Percentiles rank a stretch among this genome's conserved stretches.
phyloP scores from a whole-genome alignment of 2,888 invertebrate species.

The Noctua janthina region DNA sequence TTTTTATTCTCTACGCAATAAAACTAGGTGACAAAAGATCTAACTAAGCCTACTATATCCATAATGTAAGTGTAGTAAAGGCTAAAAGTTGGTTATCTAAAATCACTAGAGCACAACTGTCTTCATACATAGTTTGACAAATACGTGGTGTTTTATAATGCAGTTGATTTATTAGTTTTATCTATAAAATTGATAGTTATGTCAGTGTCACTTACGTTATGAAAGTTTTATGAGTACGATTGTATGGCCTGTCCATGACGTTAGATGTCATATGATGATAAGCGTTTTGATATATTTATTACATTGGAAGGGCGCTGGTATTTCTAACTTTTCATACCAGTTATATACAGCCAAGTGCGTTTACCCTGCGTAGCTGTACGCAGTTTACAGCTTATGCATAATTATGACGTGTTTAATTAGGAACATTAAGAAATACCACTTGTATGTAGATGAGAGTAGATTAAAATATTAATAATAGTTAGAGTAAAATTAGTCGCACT shows the following conservation, averaged over 20 bases:
- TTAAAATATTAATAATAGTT: slow-evolving; percentile 67
- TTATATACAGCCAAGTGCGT: slow-evolving; percentile 15
- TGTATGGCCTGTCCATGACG: slow-evolving; percentile 50
- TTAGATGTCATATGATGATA: slow-evolving; percentile 60
- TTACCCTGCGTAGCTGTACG: slow-evolving; percentile 29
- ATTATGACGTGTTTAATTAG: slow-evolving; percentile 69
- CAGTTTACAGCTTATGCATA: slow-evolving; percentile 57
- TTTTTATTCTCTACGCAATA: neutral
- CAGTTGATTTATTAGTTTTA: slow-evolving; percentile 36
- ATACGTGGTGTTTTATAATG: slow-evolving; percentile 16
- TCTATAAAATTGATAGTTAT: slow-evolving; percentile 57
- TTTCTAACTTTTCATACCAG: slow-evolving; percentile 38
- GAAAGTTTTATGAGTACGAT: slow-evolving; percentile 61
- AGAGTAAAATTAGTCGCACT: slow-evolving; percentile 64
- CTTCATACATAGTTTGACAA: slow-evolving; percentile 26
- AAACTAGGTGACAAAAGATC: neutral
- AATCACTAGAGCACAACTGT: neutral
- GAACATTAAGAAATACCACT: slow-evolving; percentile 65
- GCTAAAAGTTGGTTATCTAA: neutral
- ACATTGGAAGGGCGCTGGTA: slow-evolving; percentile 44
- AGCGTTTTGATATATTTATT: slow-evolving; percentile 61
- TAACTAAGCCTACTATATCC: neutral
- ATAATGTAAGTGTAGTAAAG: neutral
- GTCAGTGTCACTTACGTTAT: slow-evolving; percentile 62
- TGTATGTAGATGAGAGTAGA: slow-evolving; percentile 61